phyloP scores from a whole-genome alignment of 2,797 vertebrate species.

The Mus minutoides region DNA sequence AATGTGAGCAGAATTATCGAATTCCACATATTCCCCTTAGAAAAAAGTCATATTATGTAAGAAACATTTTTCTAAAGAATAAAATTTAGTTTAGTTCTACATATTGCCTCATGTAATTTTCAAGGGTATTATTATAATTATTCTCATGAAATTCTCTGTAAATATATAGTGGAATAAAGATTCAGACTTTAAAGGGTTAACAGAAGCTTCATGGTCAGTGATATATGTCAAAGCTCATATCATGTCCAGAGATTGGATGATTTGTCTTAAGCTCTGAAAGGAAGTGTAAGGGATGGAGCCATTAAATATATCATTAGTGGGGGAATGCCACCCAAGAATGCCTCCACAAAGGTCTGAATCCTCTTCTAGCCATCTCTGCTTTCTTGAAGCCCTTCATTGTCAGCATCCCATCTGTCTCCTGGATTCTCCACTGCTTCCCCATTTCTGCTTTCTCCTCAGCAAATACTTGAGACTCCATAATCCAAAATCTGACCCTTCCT shows the following conservation, averaged over 20 bases:
- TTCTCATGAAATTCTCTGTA: not conserved
- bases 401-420: not conserved
- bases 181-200: not conserved
- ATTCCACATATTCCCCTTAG: not conserved
- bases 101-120: conserved; percentile 16
- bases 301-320: not conserved
- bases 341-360: not conserved
- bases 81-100: not conserved
- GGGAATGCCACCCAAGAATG: not conserved
- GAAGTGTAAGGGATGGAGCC: not conserved
- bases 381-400: not conserved
- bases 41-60: not conserved
- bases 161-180: not conserved
- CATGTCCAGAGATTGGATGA: not conserved
- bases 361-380: not conserved
- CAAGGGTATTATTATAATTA: not conserved
- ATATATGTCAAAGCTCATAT: not conserved
- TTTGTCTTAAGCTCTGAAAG: not conserved
- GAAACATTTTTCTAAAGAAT: conserved; percentile 36
- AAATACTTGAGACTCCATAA: not conserved
- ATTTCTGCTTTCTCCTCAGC: not conserved
- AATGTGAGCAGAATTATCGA: not conserved
- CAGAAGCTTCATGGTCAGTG: not conserved
- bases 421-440: not conserved
- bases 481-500: not conserved